A percentile compares a stretch with the other conserved stretches of the same genome.
phyloP scores from a whole-genome alignment of 2,113 vertebrate genomes.

The Daphoenositta chrysoptera region DNA sequence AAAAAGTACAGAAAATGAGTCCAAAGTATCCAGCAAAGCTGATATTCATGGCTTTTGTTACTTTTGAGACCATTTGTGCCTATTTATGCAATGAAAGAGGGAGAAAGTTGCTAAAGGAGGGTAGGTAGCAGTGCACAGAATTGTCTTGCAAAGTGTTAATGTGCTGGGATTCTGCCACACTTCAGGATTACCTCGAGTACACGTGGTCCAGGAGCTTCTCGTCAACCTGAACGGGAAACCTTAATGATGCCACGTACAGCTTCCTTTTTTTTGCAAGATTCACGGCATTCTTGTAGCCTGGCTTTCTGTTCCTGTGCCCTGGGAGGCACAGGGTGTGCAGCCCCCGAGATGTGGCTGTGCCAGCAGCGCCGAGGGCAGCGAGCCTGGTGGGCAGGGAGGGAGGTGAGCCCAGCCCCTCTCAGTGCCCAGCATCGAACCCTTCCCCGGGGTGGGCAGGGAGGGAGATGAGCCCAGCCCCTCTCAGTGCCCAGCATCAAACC shows the following conservation, averaged over 20 bases:
- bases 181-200: rapidly evolving
- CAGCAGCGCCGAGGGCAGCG: background rate
- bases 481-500: background rate
- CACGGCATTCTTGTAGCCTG: background rate
- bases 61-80: background rate
- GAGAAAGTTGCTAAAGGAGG: background rate
- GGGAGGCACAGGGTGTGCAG: background rate
- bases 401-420: background rate
- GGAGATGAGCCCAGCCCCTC: background rate
- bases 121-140: background rate
- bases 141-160: background rate
- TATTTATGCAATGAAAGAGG: background rate
- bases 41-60: background rate
- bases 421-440: background rate
- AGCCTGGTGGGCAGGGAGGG: background rate
- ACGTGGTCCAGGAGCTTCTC: background rate
- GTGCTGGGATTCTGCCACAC: background rate
- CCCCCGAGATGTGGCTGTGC: background rate
- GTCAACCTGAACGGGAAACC: background rate
- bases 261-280: background rate
- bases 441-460: background rate
- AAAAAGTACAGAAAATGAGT: background rate
- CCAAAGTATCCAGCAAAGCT: background rate
- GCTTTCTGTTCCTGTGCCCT: background rate
- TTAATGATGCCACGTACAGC: background rate